These are phyloP conservation scores for Thaumatotibia leucotreta DNA, from an alignment of 1,140 invertebrate species.

Conservation along the genomic window DNA sequence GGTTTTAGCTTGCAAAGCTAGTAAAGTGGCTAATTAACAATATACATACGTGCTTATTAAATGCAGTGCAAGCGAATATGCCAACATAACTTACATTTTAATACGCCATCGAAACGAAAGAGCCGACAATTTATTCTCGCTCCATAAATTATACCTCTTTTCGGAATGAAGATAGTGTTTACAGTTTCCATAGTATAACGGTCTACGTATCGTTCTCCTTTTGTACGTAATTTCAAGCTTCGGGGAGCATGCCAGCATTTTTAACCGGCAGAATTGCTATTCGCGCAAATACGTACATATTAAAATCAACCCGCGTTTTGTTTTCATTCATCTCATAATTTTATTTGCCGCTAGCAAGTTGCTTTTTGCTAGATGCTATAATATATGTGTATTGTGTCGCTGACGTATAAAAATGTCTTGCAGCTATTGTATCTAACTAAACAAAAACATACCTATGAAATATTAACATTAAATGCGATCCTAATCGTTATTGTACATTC, in stretches of 20 bases:
- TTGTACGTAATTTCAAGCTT: conserved; percentile 38
- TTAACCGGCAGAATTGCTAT: conserved; percentile 11
- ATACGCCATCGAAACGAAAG: background rate
- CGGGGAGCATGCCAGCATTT: conserved; percentile 28
- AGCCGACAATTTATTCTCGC: background rate
- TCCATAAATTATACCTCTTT: conserved; percentile 4
- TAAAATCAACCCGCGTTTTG: conserved; percentile 14
- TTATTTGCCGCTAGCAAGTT: conserved; percentile 2
- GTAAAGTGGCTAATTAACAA: background rate
- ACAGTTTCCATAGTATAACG: conserved; percentile 5
- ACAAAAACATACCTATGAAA: no score
- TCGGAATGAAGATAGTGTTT: conserved; percentile 1
- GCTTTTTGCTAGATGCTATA: background rate
- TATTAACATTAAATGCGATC: no score
- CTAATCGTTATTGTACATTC: no score
- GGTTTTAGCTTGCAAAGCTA: background rate
- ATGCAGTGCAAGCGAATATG: background rate
- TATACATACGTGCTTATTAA: background rate
- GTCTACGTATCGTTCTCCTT: conserved; percentile 21
- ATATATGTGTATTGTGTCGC: background rate
- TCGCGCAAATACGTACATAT: conserved; percentile 15
- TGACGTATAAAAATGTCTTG: background rate
- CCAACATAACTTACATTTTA: background rate
- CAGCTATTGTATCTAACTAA: no score
- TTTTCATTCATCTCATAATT: conserved; percentile 14